Base-by-base conservation (phyloP, 2,888 invertebrate species). In the Pterostichus niger region DNA sequence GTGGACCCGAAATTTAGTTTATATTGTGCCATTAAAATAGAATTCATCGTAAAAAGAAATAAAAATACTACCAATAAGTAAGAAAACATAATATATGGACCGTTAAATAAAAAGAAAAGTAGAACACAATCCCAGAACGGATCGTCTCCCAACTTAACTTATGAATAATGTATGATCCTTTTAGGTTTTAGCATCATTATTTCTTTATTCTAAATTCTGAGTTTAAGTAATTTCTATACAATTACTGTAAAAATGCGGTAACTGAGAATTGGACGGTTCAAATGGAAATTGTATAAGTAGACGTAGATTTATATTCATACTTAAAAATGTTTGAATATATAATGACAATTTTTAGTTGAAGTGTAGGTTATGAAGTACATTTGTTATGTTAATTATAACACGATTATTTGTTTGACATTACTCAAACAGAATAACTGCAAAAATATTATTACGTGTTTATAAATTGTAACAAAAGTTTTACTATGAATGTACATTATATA, bases 81-180 rank as follows among this genome's bases (percentile, higher is more conserved):
- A 1, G n/a, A 33, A 64, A 64, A 33, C 33, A 33, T 64, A 64
- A 64, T 64, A 40, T 64, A 64, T 64, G 35, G 64, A n/a, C 35
- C 64, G 64, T 64, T 49, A 64, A 64, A 64, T 64, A 64, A 64
- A 64, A 31, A 35, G 35, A 64, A 64, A 64, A 64, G 35, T 64
- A n/a, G 61, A 61, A 64, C 64, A 64, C 64, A 64, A 64, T 64
- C 35, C 64, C 33, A 11, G 13, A 64, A 33, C 64, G 64, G 17
- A n/a, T 35, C 64, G 64, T n/a, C 35, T 64, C 31, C 35, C 24
- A 64, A 11, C 64, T 64, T 64, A 13, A 64, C 64, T 64, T 31
- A 64, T 64, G 64, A 64, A 64, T 64, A 64, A 64, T 64, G 64
- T 13, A 64, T 64, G 64, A 35, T n/a, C 7, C 64, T 64, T 11